These are phyloP conservation scores for Apamea sordens DNA, from an alignment of 2,888 invertebrate species.

Conservation along the genomic window DNA sequence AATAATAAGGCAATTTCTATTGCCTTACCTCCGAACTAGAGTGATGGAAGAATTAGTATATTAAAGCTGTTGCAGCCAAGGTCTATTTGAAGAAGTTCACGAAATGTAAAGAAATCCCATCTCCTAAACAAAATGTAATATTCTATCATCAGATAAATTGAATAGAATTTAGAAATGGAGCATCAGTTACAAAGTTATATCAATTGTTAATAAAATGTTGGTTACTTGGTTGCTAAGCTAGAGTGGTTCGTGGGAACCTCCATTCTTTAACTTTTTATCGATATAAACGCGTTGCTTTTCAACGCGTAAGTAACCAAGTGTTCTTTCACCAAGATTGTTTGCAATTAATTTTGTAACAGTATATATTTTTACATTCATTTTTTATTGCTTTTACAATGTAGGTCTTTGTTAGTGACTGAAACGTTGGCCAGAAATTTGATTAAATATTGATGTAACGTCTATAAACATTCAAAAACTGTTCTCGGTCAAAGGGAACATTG, in stretches of 20 bases:
- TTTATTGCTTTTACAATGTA: background rate
- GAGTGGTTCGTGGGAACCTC: slow-evolving; percentile 47
- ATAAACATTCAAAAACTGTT: background rate
- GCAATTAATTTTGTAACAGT: slow-evolving; percentile 30
- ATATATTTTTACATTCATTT: background rate
- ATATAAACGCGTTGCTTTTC: slow-evolving; percentile 16
- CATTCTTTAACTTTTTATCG: slow-evolving; percentile 35
- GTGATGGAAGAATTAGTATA: background rate
- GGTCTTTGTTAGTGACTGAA: background rate
- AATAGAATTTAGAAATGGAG: background rate
- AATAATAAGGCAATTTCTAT: background rate
- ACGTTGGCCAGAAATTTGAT: background rate
- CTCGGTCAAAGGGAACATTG: background rate
- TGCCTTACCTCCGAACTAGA: background rate
- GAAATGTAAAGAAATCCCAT: background rate
- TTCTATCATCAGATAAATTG: background rate
- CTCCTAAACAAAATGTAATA: background rate
- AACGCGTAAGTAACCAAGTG: slow-evolving; percentile 17
- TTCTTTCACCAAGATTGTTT: slow-evolving; percentile 26
- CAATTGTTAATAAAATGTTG: slow-evolving; percentile 29
- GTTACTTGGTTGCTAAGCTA: slow-evolving; percentile 21
- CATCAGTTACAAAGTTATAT: background rate
- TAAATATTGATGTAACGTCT: background rate
- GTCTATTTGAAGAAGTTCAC: background rate
- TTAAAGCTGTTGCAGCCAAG: background rate